A percentile compares a stretch with the other conserved stretches of the same genome.
These are phyloP conservation scores for Phoxinus phoxinus DNA, from an alignment of 2,113 vertebrate genomes.

Conservation along the genomic window DNA sequence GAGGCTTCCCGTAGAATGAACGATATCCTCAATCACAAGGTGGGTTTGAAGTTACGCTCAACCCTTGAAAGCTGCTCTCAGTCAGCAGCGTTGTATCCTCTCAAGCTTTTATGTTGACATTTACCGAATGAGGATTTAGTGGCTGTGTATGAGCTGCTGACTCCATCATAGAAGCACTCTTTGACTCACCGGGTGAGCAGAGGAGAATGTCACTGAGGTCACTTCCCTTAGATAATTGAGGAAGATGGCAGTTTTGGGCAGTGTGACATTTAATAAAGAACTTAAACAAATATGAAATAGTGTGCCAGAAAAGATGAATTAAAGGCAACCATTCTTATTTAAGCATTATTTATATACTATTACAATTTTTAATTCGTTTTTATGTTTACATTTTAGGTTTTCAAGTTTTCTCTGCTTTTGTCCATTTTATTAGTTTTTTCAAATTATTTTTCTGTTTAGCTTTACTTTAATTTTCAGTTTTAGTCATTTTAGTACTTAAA, in stretches of 20 bases:
- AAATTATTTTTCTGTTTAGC: background rate
- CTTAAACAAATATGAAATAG: background rate
- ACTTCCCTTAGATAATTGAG: background rate
- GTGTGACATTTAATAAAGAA: background rate
- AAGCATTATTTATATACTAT: background rate
- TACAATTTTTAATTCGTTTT: background rate
- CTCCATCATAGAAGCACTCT: background rate
- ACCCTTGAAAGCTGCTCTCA: background rate
- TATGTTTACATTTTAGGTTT: background rate
- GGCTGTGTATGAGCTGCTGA: background rate
- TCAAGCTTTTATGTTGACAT: conserved; percentile 31
- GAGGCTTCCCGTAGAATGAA: conserved; percentile 97
- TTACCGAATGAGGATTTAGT: conserved; percentile 2
- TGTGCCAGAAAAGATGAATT: background rate
- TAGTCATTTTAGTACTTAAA: background rate
- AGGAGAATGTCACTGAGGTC: background rate
- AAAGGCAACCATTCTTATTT: background rate
- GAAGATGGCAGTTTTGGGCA: background rate
- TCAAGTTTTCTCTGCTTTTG: background rate
- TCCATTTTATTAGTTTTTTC: background rate
- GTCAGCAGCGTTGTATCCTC: background rate
- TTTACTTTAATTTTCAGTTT: background rate
- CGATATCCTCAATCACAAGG: conserved; percentile 97
- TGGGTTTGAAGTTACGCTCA: conserved; percentile 58
- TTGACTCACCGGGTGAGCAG: background rate